Evolutionary conservation across 2,797 vertebrate species (phyloP), one percentile per base, ranked within the genome.

Genomic region (Clarias laeviceps): DNA sequence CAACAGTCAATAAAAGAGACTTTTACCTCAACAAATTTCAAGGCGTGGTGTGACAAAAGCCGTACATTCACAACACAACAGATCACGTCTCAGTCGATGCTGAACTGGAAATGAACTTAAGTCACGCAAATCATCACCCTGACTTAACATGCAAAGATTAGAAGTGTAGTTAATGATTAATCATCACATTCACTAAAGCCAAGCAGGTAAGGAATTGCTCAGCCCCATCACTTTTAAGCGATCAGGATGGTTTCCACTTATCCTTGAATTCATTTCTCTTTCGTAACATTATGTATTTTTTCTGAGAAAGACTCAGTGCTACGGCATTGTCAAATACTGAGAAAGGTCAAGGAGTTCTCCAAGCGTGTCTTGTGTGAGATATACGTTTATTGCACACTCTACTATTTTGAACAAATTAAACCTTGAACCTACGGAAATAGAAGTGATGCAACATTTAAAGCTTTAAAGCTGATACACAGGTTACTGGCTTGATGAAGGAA

Each of bases 111-210:
- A 15, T 66, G 45, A 81, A 81, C 62, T 29, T 20, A 65, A 29
- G n/a, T 45, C 62, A 50, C 24, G 0, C 24, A 62, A 37, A 64
- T 80, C 20, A 34, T 29, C 5, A 20, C 37, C 64, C 62, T 32
- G 79, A 32, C 27, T 66, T 20, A 27, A 27, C 61, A 2, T 9
- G 12, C 50, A 40, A 65, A 65, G 62, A 81, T 81, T 66, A 81
- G 79, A 66, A 4, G 5, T 62, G 18, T 14, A 81, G 79, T 66
- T 54, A 66, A 68, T 81, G 64, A 66, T 81, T 81, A 22, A 66
- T 54, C 22, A 18, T 11, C 45, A 22, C 24, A 64, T 80, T 20
- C 18, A 61, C 20, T 78, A 34, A 59, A 61, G 74, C 22, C 37
- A 37, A n/a, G 11, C 56, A n/a, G 37, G 24, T 40, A 18, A 45